Base-by-base conservation (phyloP, 2,888 invertebrate species). In the Netelia inedita region DNA sequence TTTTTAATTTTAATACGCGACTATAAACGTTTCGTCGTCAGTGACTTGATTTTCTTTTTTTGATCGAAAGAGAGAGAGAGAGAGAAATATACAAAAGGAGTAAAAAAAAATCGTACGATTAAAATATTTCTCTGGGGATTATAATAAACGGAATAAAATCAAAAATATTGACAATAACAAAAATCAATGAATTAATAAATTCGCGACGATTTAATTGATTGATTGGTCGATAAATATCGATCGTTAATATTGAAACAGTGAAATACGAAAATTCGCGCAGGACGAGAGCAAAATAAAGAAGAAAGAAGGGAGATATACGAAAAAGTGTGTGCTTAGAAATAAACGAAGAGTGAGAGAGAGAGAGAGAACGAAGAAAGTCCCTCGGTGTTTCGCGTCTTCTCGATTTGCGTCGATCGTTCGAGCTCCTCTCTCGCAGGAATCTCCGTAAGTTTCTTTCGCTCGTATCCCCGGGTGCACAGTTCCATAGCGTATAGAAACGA, bases 361-460 rank as follows among this genome's bases (percentile, higher is more conserved):
- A 46, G 2, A 46, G 11, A 46, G 10, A 46, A 78, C 19, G 50
- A 78, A 14, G 68, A 78, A 6, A 16, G 57, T 28, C 75, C 10
- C 63, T 6, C 41, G 55, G 28, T 43, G 71, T 3, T 35, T 66
- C 71, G 6, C 21, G 46, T 11, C 73, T 46, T 35, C 46, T 55
- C 53, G 65, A 14, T 66, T 68, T 74, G 46, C 69, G 55, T 59
- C 50, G 72, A 72, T 68, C 74, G 66, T 69, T 73, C 50, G 21
- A 50, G 75, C 57, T 57, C 57, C 5, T 19, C 65, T 65, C 16
- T 65, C 46, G 55, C 61, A 74, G 83, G 83, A 83, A 79, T 83
- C 78, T 53, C 46, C 69, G 79, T 57, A 73, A 72, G 76, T 82
- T 82, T 82, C 82, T 82, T 82, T 59, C 57, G 66, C 41, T 59